These are phyloP conservation scores for Netelia fuscicornis DNA, from an alignment of 2,888 invertebrate species.

Conservation along the genomic window DNA sequence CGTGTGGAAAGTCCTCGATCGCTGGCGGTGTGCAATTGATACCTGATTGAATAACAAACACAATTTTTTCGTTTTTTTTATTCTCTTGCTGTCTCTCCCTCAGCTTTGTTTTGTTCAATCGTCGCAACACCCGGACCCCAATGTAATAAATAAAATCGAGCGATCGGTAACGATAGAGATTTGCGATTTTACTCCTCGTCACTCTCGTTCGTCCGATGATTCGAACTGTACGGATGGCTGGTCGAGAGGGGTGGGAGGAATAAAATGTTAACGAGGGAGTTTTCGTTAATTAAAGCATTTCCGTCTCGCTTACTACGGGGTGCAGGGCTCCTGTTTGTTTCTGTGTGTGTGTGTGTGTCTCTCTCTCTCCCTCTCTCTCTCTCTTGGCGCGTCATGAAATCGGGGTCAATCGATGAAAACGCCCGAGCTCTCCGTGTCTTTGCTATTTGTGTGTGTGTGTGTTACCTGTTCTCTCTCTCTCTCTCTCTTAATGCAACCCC, in stretches of 20 bases:
- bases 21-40: constrained; percentile 87
- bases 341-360: too few relatives aligned
- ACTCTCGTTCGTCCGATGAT: too few relatives aligned
- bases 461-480: constrained; percentile 45
- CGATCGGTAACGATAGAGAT: too few relatives aligned
- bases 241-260: not conserved
- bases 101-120: too few relatives aligned
- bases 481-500: constrained; percentile 14
- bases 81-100: not conserved
- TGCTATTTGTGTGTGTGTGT: constrained; percentile 3
- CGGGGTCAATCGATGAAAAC: constrained; percentile 67
- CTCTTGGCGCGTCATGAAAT: constrained; percentile 54
- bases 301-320: constrained; percentile 14
- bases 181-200: too few relatives aligned
- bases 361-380: not conserved
- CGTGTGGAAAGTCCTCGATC: constrained; percentile 88
- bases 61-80: not conserved
- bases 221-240: not conserved
- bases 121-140: too few relatives aligned
- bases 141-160: too few relatives aligned
- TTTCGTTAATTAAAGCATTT: constrained; percentile 65
- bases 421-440: constrained; percentile 26
- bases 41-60: constrained; percentile 73
- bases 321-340: not conserved
- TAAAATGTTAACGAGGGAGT: constrained; percentile 34